Base-by-base conservation (phyloP, 2,888 invertebrate species). In the Dendrolimus pini region DNA sequence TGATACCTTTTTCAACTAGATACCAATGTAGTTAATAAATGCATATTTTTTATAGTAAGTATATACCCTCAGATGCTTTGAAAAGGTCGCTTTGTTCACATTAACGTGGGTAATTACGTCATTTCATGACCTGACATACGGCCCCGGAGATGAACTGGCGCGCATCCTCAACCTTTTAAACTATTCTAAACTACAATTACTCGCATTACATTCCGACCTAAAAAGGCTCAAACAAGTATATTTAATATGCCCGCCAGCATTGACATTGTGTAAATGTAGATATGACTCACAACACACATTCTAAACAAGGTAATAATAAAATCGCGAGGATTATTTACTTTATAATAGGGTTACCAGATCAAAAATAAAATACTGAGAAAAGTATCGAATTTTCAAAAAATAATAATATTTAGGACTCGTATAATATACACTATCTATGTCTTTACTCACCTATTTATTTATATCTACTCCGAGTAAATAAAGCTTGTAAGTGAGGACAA, bases 91-190 rank as follows among this genome's bases (percentile, higher is more conserved):
- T 57, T 58, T 60, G 61, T 62, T 69, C 69, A 63, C 70, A 72
- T 71, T 61, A 57, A 62, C 55, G 58, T 63, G 54, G 59, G 63
- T 62, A 63, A 68, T 85, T 82, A 85, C 85, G 83, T 87, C 84
- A 86, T 74, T 54, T 56, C 67, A 65, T 71, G 74, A 75, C 74
- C 75, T 68, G 60, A 61, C 62, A 64, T 64, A 65, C 62, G 60
- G 67, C 59, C 65, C 69, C 73, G 72, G 71, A 82, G 78, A 75
- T 76, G 76, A 81, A 74, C 77, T 68, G 64, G 30, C 30, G 30
- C 47, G 70, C 70, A 85, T 83, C 84, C 82, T 85, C 85, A 85
- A 88, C 85, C 87, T 87, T 88, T 85, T 10, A 77, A 78, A 82
- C 79, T 77, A 79, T 77, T 77, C 70, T 47, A 69, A 70, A 77